A percentile compares a stretch with the other conserved stretches of the same genome.
phyloP scores from a whole-genome alignment of 2,797 vertebrate genomes.

The Enteromius unitaeniatus region DNA sequence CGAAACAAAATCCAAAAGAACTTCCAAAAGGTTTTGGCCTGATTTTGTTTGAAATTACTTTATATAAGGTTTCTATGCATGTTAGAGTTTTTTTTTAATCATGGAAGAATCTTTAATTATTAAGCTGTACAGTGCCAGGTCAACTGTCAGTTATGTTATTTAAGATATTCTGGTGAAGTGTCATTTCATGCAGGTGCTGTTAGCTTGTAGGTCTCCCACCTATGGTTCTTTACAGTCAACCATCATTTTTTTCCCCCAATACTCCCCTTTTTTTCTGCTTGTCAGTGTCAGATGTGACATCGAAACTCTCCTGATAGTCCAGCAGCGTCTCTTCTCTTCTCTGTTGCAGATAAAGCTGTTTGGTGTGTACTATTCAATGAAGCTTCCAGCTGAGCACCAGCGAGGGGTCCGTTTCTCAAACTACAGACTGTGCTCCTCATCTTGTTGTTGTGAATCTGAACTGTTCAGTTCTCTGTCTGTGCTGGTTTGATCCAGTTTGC shows the following conservation, averaged over 20 bases:
- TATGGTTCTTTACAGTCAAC: neutral
- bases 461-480: neutral
- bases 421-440: neutral
- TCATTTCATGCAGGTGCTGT: neutral
- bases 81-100: neutral
- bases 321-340: neutral
- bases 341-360: neutral
- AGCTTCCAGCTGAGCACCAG: neutral
- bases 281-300: neutral
- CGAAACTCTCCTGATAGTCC: neutral
- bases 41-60: neutral
- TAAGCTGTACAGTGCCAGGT: neutral
- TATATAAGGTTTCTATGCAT: neutral
- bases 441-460: neutral
- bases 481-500: neutral
- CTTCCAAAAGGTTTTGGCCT: too few relatives aligned
- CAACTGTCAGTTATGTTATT: neutral
- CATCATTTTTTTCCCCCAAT: neutral
- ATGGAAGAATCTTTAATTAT: neutral
- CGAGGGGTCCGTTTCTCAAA: conserved; percentile 3
- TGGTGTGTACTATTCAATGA: neutral
- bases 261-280: neutral
- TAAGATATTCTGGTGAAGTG: neutral
- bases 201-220: neutral
- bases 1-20: neutral